These are phyloP conservation scores for Sceloporus tristichus DNA, from an alignment of 2,113 vertebrate genomes.

Conservation along the genomic window DNA sequence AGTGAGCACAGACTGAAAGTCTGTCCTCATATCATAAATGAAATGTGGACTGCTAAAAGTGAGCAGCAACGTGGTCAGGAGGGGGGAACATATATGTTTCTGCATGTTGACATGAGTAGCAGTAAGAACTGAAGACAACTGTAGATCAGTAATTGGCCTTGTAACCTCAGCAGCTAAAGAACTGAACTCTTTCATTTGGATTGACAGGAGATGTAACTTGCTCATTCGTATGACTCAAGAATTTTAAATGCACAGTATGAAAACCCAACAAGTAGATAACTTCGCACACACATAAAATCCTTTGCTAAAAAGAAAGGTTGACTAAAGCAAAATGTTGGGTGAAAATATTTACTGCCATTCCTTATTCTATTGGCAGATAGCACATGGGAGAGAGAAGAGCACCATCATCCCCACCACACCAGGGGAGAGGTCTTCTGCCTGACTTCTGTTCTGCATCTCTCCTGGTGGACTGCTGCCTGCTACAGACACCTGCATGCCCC, in stretches of 20 bases:
- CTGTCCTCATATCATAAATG: background rate
- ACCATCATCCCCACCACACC: no score
- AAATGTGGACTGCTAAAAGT: background rate
- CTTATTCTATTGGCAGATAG: background rate
- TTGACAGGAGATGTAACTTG: background rate
- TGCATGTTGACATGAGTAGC: background rate
- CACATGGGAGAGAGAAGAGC: background rate
- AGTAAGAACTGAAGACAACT: background rate
- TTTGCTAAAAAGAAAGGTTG: background rate
- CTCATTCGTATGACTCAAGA: background rate
- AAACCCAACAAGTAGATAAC: background rate
- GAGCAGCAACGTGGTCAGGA: background rate
- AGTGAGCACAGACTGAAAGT: background rate
- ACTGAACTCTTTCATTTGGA: conserved; percentile 1
- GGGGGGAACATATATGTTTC: conserved; percentile 3
- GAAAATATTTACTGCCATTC: background rate
- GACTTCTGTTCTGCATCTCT: no score
- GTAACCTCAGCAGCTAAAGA: no score
- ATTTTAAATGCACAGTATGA: background rate
- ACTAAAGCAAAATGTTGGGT: background rate
- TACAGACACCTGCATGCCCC: no score
- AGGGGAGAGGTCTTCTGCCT: no score
- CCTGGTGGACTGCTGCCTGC: no score
- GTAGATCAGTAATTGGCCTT: conserved; percentile 2
- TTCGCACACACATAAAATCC: background rate